Conservation (phyloP, 2,797 vertebrate species). For the Huso huso region DNA sequence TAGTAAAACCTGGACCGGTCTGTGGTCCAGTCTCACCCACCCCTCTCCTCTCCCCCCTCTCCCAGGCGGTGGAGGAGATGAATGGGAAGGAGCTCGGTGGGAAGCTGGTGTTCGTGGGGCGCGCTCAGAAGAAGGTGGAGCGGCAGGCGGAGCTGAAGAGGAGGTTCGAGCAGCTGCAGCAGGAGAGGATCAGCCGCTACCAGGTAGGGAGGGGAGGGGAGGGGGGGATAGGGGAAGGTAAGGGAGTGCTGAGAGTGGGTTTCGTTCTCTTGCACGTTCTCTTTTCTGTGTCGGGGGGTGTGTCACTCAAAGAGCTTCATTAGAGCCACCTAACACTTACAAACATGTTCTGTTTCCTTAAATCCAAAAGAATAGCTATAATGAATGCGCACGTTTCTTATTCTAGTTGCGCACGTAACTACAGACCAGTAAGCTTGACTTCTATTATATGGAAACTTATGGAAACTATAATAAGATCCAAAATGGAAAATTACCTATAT, state of each 20-base stretch:
- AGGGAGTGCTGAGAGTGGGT: neutral
- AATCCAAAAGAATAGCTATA: neutral
- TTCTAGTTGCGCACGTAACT: too few relatives aligned
- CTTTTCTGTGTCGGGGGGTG: too few relatives aligned
- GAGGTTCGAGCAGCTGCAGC: slow-evolving; percentile 91
- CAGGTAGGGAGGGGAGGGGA: slow-evolving; percentile 62
- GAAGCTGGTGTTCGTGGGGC: slow-evolving; percentile 89
- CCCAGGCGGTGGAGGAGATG: slow-evolving; percentile 94
- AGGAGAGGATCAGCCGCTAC: slow-evolving; percentile 94
- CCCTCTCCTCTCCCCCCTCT: slow-evolving; percentile 1
- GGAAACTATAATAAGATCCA: too few relatives aligned
- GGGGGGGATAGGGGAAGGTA: neutral
- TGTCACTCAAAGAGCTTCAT: too few relatives aligned
- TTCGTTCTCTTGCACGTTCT: neutral
- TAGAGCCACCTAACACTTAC: too few relatives aligned
- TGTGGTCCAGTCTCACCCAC: slow-evolving; percentile 9
- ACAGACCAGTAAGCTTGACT: too few relatives aligned
- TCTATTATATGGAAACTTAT: too few relatives aligned
- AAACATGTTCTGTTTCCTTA: neutral
- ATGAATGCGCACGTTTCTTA: neutral
- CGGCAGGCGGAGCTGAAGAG: slow-evolving; percentile 92
- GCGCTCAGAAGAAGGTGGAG: slow-evolving; percentile 95
- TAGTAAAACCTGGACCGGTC: too few relatives aligned
- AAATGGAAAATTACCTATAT: too few relatives aligned
- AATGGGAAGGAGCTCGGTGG: slow-evolving; percentile 89